Evolutionary conservation across 92 coral and sea anemone genomes (phyloP), one percentile per base, ranked within the genome.

Genomic region (Palythoa caribaeorum): DNA sequence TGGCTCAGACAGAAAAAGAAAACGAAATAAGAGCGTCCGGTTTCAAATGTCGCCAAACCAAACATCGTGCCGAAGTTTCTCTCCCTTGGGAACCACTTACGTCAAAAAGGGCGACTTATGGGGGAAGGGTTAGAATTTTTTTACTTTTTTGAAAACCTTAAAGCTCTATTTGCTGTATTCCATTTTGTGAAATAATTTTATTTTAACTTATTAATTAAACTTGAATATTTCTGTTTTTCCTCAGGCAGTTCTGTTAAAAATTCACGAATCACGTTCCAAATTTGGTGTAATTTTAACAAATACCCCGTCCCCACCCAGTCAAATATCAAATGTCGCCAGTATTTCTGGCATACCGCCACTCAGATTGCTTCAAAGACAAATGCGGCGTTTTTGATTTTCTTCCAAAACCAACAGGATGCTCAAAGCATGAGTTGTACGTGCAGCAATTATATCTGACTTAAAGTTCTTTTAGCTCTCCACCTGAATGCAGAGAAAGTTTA

Each of bases 311-410:
- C 62, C 12, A 47, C 86, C 48, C 0, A 13, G 10, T n/a, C 28
- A 14, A 80, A 59, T 68, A 47, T 6, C 40, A 65, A 44, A 19
- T 65, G 76, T 66, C 59, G 40, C 20, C 5, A 44, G 47, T 81
- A 81, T 81, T 81, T 66, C 76, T 81, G 86, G 86, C 86, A 81
- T 81, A 76, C 44, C 74, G 85, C 85, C 86, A 79, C 60, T n/a
- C 83, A 77, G 63, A 35, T 13, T 12, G 47, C 50, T 54, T 79
- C 54, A 37, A 59, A 79, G 84, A 60, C 53, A 62, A 50, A 11
- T 59, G 57, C 60, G 76, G 76, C 71, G 75, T 81, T 87, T 92
- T 94, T 94, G 96, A 94, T 93, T 94, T 90, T 76, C 91, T 90
- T 94, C 96, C 96, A 94, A 88, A 87, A 66, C 83, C 79, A 88